These are phyloP conservation scores for Trachymyrmex cornetzi DNA, from an alignment of 1,140 invertebrate species.

Conservation along the genomic window DNA sequence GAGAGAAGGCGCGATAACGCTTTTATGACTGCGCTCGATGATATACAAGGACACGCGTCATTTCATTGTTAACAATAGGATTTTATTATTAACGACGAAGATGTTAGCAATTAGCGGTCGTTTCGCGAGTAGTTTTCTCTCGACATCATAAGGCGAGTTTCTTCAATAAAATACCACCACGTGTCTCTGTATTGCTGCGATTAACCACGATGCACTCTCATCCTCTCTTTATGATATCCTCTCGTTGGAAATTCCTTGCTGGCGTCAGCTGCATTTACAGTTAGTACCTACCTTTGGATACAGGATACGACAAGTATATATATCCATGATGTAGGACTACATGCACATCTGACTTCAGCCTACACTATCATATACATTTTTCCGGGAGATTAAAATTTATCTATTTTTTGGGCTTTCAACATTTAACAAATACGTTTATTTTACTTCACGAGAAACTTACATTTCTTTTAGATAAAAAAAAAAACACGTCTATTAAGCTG, in stretches of 20 bases:
- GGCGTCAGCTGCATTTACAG: constrained; percentile 41
- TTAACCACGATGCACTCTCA: constrained; percentile 26
- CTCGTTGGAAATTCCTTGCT: constrained; percentile 34
- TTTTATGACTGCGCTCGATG: constrained; percentile 1
- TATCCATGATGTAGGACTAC: neutral
- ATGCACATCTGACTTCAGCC: neutral
- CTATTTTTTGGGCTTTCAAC: neutral
- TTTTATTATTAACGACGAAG: constrained; percentile 14
- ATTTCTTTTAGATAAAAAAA: neutral
- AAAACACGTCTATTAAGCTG: no score
- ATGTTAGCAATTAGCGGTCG: constrained; percentile 17
- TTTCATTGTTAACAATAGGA: constrained; percentile 6
- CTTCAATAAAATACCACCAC: constrained; percentile 16
- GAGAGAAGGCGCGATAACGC: neutral
- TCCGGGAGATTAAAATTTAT: neutral
- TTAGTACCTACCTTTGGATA: constrained; percentile 25
- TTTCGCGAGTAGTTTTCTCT: neutral
- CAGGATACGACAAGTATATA: constrained; percentile 8
- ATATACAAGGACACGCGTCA: neutral
- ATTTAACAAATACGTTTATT: neutral
- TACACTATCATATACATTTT: constrained; percentile 9
- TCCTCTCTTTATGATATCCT: constrained; percentile 12
- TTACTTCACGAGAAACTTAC: neutral
- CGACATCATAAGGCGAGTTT: neutral
- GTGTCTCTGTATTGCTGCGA: neutral